A percentile compares a stretch with the other conserved stretches of the same genome.
Evolutionary conservation across 35 echinoderm and acorn worm genomes (phyloP).

Genomic region (Acanthaster planci): DNA sequence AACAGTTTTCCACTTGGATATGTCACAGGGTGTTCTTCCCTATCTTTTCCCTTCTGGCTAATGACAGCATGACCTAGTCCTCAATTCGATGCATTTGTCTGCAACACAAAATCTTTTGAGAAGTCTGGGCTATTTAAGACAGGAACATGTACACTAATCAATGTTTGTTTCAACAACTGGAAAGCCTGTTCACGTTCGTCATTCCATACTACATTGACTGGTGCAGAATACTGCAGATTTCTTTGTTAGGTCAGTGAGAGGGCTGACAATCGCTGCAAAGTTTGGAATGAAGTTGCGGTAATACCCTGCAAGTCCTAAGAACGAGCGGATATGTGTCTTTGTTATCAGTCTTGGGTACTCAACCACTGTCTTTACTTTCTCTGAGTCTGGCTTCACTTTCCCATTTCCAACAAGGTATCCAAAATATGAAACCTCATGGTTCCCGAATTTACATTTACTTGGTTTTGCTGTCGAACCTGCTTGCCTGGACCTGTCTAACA

Average conservation of each 20-base stretch:
- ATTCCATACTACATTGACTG: constrained; percentile 14
- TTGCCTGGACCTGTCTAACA: neutral
- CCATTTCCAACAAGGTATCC: constrained; percentile 54
- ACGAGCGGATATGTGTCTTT: constrained; percentile 47
- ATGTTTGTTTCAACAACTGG: constrained; percentile 11
- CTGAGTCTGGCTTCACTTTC: neutral
- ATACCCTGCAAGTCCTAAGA: constrained; percentile 35
- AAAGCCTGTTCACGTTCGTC: constrained; percentile 24
- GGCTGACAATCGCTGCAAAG: constrained; percentile 38
- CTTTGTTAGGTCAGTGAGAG: constrained; percentile 30
- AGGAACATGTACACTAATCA: constrained; percentile 32
- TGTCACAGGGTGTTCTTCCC: neutral
- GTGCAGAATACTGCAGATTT: neutral
- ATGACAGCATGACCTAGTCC: constrained; percentile 38
- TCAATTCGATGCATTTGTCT: constrained; percentile 27
- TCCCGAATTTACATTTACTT: constrained; percentile 45
- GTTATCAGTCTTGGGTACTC: constrained; percentile 37
- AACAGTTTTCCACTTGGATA: constrained; percentile 37
- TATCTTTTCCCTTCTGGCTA: neutral
- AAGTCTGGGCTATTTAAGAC: constrained; percentile 40
- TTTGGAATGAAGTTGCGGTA: constrained; percentile 34
- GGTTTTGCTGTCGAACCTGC: constrained; percentile 44
- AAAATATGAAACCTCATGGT: constrained; percentile 46
- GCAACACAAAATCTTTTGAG: neutral
- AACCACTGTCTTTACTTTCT: constrained; percentile 36